These are phyloP conservation scores for Drosophila diplacantha DNA, from an alignment of 2,888 invertebrate genomes.

Conservation along the genomic window DNA sequence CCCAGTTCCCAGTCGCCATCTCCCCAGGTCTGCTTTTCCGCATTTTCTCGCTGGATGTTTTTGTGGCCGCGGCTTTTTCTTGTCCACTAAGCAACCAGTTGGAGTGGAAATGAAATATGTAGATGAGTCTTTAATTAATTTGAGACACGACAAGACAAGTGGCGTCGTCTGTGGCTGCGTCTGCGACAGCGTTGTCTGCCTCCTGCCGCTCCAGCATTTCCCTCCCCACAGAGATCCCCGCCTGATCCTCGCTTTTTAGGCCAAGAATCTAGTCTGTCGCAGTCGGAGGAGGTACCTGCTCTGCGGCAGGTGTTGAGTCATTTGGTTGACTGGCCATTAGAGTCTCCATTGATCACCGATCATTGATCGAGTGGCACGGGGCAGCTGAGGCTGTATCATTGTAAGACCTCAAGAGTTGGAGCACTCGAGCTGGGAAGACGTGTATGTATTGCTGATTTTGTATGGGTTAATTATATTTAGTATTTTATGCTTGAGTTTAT, in stretches of 20 bases:
- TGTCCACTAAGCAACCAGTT: conserved; percentile 60
- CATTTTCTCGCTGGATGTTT: conserved; percentile 51
- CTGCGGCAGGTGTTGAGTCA: conserved; percentile 68
- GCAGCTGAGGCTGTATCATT: not conserved
- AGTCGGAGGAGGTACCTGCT: conserved; percentile 24
- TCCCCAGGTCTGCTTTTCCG: conserved; percentile 61
- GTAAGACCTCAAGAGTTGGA: not conserved
- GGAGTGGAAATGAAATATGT: conserved; percentile 72
- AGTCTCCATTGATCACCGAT: conserved; percentile 59
- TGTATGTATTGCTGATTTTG: not conserved
- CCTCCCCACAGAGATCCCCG: conserved; percentile 8
- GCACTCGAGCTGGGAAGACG: not conserved
- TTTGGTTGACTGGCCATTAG: conserved; percentile 57
- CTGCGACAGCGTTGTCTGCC: conserved; percentile 47
- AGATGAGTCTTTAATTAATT: conserved; percentile 73
- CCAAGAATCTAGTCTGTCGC: conserved; percentile 45
- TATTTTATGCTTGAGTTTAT: not conserved
- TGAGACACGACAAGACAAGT: conserved; percentile 74
- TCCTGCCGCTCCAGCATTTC: conserved; percentile 50
- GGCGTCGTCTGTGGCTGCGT: conserved; percentile 63
- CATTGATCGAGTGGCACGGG: conserved; percentile 24
- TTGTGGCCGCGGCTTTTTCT: conserved; percentile 39
- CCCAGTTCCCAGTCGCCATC: conserved; percentile 8
- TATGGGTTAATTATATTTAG: not conserved
- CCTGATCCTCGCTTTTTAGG: conserved; percentile 54